phyloP scores from a whole-genome alignment of 1,140 invertebrate species.

The Brachionus angularis region DNA sequence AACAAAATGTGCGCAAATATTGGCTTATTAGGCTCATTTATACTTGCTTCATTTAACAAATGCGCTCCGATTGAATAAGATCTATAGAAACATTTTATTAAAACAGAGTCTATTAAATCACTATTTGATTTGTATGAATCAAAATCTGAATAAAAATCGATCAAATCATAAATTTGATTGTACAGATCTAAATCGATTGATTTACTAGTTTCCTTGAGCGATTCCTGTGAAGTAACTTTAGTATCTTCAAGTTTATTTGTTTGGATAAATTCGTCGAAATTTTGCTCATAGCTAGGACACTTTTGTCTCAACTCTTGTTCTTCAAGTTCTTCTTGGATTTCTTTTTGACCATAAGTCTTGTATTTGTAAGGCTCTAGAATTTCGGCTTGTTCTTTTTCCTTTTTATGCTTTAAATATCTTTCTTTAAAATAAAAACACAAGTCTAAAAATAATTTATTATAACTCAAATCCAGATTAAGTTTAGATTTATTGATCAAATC shows the following conservation, averaged over 20 bases:
- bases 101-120: no score
- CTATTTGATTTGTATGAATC: no score
- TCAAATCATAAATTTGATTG: neutral
- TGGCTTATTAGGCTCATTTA: neutral
- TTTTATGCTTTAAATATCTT: neutral
- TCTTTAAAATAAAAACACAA: neutral
- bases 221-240: no score
- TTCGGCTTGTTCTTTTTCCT: constrained; percentile 12
- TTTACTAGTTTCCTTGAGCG: neutral
- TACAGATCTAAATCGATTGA: neutral
- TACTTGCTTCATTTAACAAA: neutral
- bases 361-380: constrained; percentile 24
- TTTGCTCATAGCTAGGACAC: constrained; percentile 11
- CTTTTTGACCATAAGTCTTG: constrained; percentile 20
- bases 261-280: constrained; percentile 36
- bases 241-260: constrained; percentile 8
- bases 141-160: no score
- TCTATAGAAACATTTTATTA: no score
- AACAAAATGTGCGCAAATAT: neutral
- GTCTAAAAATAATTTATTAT: neutral
- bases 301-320: neutral
- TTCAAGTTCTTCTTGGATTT: constrained; percentile 18
- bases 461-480: no score
- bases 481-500: no score
- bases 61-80: constrained; percentile 2